These are phyloP conservation scores for Garrulus glandarius DNA, from an alignment of 2,797 vertebrate species.

Conservation along the genomic window DNA sequence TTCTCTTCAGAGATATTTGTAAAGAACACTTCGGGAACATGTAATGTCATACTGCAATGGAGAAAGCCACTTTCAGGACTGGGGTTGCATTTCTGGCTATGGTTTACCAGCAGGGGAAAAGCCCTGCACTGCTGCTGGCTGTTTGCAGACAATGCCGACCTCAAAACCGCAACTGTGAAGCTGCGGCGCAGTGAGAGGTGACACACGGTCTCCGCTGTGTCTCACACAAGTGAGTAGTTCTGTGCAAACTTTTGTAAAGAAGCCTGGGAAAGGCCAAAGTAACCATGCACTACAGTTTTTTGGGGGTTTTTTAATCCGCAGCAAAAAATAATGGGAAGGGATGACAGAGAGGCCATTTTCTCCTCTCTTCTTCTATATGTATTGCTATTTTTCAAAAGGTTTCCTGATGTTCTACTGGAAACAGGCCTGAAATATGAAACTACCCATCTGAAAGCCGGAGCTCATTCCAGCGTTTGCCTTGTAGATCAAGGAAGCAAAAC, in stretches of 20 bases:
- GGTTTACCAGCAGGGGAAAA: background rate
- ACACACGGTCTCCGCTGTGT: background rate
- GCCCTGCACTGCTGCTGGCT: background rate
- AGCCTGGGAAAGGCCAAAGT: background rate
- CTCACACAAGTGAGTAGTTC: background rate
- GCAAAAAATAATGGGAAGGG: background rate
- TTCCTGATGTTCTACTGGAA: background rate
- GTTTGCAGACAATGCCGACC: slow-evolving; percentile 3
- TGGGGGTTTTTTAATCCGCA: background rate
- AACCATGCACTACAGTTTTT: background rate
- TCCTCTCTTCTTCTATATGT: background rate
- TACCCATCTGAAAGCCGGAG: background rate
- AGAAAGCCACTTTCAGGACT: background rate
- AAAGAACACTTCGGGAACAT: background rate
- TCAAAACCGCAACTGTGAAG: slow-evolving; percentile 44
- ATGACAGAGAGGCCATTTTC: background rate
- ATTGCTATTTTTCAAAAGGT: background rate
- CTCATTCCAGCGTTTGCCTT: background rate
- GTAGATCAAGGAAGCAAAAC: background rate
- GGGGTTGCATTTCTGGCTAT: background rate
- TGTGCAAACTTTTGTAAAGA: background rate
- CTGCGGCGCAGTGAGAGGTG: background rate
- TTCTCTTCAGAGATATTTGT: background rate
- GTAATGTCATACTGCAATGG: background rate
- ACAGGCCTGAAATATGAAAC: background rate